Evolutionary conservation across 2,888 invertebrate species (phyloP), one percentile per base, ranked within the genome.

Genomic region (Limnephilus marmoratus): DNA sequence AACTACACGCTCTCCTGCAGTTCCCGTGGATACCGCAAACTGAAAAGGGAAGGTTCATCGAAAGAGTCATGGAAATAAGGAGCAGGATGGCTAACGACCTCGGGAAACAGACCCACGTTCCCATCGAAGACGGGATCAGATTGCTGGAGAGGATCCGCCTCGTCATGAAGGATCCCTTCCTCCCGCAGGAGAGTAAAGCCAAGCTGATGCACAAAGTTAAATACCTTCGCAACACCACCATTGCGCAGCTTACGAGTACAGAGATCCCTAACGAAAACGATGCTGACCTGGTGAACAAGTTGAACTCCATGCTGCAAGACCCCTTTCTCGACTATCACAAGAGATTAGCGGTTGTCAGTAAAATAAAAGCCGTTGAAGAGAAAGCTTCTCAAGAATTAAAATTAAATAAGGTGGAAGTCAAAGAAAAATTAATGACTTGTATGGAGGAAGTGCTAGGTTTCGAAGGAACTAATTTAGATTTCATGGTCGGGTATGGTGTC

Each of bases 391-490:
- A 80, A 13, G 90, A 88, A 45, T 81, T 91, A 24, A 93, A 92
- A 91, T 45, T 34, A 18, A 85, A n/a, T 29, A 92, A 93, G 49
- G 29, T 81, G 13, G 92, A 93, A 83, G 11, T 93, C 13, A 93
- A 92, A 81, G 92, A 93, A 68, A 53, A 86, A 53, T 80, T 93
- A 29, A 91, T 87, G 85, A n/a, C 81, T 12, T 91, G 91, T 34
- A 29, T 92, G 3, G 85, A 88, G 12, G 91, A 93, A 34, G 49
- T 91, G 49, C 85, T 93, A 29, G 83, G 53, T 45, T 93, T 93
- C 37, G 92, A 92, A 68, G 93, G 93, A 83, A 93, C 93, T 13
- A 93, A 93, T 92, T 92, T 93, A 45, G 90, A 93, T 49, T 92
- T 91, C 41, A 83, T 93, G 7, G 82, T 68, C 5, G 93, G 93